Evolutionary conservation across 2,113 vertebrate genomes (phyloP).

Genomic region (Prolemur simus): DNA sequence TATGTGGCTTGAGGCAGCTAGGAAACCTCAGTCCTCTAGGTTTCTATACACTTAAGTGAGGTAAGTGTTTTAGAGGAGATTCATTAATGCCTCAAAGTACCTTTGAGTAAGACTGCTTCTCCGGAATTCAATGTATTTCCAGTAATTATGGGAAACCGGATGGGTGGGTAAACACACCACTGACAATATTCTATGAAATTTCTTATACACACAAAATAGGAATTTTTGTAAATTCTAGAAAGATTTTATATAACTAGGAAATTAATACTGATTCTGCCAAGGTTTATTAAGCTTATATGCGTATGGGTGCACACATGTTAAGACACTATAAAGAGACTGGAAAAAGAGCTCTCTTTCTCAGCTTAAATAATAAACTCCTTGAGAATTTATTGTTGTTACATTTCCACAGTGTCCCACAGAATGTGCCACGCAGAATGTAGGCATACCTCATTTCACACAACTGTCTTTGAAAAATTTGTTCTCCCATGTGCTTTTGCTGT

Average conservation of each 20-base stretch:
- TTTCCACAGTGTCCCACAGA: neutral
- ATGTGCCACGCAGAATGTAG: neutral
- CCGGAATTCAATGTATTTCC: neutral
- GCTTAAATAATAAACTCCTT: neutral
- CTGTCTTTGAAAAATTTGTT: neutral
- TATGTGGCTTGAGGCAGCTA: neutral
- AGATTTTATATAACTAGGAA: neutral
- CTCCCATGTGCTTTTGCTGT: neutral
- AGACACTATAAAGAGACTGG: neutral
- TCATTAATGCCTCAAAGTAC: neutral
- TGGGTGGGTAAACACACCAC: neutral
- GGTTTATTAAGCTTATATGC: neutral
- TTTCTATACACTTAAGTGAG: too few relatives aligned
- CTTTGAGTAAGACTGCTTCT: neutral
- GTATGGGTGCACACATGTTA: neutral
- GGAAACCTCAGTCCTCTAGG: neutral
- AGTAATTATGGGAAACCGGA: neutral
- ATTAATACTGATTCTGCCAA: neutral
- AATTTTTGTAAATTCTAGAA: neutral
- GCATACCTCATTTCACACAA: neutral
- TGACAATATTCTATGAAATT: neutral
- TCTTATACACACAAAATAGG: neutral
- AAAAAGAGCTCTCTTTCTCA: neutral
- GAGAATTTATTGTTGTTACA: neutral
- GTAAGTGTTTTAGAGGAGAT: neutral